Evolutionary conservation across 2,888 invertebrate genomes (phyloP), one percentile per base, ranked within the genome.

Genomic region (Oxycera nigricornis): DNA sequence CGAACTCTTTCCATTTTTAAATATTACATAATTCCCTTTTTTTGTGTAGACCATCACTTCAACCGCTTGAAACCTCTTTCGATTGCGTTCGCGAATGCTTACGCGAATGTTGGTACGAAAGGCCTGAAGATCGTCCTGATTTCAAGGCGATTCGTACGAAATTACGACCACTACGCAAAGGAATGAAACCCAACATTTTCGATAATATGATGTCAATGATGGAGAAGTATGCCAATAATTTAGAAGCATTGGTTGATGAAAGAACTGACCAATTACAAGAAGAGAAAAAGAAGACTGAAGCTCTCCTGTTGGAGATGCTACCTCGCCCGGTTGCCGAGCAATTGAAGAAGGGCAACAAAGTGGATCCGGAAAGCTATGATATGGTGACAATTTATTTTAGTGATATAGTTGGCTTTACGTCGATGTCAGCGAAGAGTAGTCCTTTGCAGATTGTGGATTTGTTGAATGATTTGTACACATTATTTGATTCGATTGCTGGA

Each of bases 181-280:
- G 96, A 82, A 93, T 97, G 97, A 95, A 95, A 85, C 92, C 95
- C 20, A 97, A 97, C 85, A 97, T 98, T 80, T 95, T 97, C 81
- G 98, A 98, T 85, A 97, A 97, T 82, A 97, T 98, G 96, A 94
- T 97, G 89, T 93, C 94, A 0, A 96, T 97, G 91, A 96, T 98
- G 96, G 97, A 97, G 84, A 96, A 96, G 82, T 97, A 98, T 82
- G 96, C 97, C 11, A 96, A 94, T 81, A 97, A 97, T 85, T 88
- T 98, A 80, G 97, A 98, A 85, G 94, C 91, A 0, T 87, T 97
- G 1, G 97, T 98, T 0, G 96, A 96, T 81, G 97, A 97, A 83
- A 88, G 97, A 75, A 97, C 97, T 0, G 94, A 95, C 84, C 95
- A 96, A 83, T 86, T 98, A 74, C 93, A 94, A 79, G 96, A 96